These are phyloP conservation scores for Pseudorhombus dupliciocellatus DNA, from an alignment of 2,113 vertebrate species.

Conservation along the genomic window DNA sequence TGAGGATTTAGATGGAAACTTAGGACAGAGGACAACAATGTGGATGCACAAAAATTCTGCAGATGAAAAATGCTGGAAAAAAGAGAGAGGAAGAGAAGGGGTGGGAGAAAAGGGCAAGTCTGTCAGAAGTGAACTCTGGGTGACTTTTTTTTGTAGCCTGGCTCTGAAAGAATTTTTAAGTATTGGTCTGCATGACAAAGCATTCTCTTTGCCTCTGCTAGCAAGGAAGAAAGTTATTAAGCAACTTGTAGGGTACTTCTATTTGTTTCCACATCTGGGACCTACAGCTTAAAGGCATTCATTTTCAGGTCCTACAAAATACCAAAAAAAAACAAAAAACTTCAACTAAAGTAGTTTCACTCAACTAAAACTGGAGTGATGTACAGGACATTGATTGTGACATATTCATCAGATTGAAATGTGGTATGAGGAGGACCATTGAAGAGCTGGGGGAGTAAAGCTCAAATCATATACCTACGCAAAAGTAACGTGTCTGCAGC, in stretches of 20 bases:
- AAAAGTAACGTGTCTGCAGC: conserved; percentile 22
- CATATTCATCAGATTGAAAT: too few species aligned
- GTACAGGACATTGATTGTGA: too few species aligned
- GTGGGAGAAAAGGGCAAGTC: neutral
- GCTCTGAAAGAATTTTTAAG: conserved; percentile 22
- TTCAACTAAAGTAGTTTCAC: too few species aligned
- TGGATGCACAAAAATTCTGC: neutral
- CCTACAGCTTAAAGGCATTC: too few species aligned
- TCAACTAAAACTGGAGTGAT: too few species aligned
- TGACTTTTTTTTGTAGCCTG: conserved; percentile 34
- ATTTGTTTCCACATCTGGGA: neutral
- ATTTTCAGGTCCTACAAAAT: too few species aligned
- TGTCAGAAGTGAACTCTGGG: conserved; percentile 26
- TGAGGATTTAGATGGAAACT: conserved; percentile 23
- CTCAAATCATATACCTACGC: neutral
- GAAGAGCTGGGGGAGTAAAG: neutral
- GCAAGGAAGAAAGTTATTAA: neutral
- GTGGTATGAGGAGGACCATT: too few species aligned
- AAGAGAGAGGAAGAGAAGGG: neutral
- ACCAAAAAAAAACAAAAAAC: too few species aligned
- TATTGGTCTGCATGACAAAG: conserved; percentile 18
- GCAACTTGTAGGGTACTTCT: neutral
- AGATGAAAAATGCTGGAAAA: conserved; percentile 1
- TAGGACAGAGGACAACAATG: neutral
- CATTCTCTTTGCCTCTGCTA: conserved; percentile 28